phyloP scores from a whole-genome alignment of 2,113 vertebrate genomes.

The Paramormyrops kingsleyae region DNA sequence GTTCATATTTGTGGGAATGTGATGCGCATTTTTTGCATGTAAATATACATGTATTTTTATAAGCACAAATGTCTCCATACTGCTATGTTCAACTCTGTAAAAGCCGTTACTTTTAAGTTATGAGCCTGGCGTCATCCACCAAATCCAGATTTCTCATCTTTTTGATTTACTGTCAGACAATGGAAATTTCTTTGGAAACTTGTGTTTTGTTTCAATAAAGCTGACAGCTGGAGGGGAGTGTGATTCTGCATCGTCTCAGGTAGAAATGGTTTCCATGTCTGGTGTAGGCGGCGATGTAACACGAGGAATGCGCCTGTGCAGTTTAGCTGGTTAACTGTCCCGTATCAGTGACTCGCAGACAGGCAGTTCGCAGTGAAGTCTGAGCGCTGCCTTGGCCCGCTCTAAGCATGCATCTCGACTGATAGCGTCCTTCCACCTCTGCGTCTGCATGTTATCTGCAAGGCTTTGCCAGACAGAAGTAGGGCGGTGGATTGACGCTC shows the following conservation, averaged over 20 bases:
- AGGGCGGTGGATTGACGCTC: constrained; percentile 7
- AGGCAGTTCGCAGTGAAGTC: neutral
- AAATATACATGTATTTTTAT: neutral
- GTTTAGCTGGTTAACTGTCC: neutral
- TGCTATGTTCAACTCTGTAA: neutral
- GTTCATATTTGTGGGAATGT: neutral
- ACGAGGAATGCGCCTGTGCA: neutral
- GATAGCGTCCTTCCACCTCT: neutral
- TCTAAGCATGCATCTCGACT: neutral
- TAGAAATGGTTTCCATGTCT: neutral
- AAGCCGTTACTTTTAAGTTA: neutral
- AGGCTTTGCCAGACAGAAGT: neutral
- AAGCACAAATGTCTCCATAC: neutral
- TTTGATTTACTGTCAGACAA: neutral
- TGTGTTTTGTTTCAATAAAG: neutral
- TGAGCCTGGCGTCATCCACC: neutral
- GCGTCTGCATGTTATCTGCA: neutral
- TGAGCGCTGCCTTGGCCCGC: neutral
- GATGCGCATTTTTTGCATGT: neutral
- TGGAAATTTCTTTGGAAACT: neutral
- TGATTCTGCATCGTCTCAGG: neutral
- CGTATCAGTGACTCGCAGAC: constrained; percentile 7
- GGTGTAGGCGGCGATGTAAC: neutral
- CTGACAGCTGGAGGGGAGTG: neutral
- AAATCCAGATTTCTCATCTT: neutral